Base-by-base conservation (phyloP, 2,797 vertebrate species). In the Dicrostonyx torquatus region DNA sequence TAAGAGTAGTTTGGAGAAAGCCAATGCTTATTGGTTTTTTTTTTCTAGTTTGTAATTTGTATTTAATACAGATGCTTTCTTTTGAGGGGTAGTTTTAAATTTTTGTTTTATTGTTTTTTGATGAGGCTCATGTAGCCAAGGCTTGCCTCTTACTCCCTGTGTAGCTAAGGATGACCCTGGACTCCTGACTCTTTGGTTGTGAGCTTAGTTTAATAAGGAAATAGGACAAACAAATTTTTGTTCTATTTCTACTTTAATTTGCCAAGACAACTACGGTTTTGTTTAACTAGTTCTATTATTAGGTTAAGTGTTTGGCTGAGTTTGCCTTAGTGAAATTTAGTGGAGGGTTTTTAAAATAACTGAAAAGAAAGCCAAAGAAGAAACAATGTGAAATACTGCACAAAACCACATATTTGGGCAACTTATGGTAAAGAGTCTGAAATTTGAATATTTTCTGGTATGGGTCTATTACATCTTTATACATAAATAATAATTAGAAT, bases 401-500 rank as follows among this genome's bases (percentile, higher is more conserved):
- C 29, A 93, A 76, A 43, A 92, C 78, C 29, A 72, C 31, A 80
- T 93, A 94, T 91, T 95, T 94, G 73, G 6, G 37, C 31, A 84
- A 94, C 95, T 95, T 96, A 84, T 26, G 83, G 26, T 87, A 43
- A 55, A 80, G 62, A 92, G 45, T 60, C 83, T 96, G 94, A 94
- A 87, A 53, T 92, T 66, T 70, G 53, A 96, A 45, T 94, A 96
- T 90, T 94, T 94, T 43, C 94, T 95, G 29, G 78, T 88, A 78
- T 90, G 82, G 34, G 68, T 85, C 62, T 85, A 93, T 96, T 95
- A 86, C 94, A 85, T 96, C 85, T 64, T 94, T 96, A 93, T 85
- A 95, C 75, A 75, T 83, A 95, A 97, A 95, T 85, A 96, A 92
- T 85, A 93, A 95, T 97, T 95, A 96, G 94, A 93, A 96, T 85